Evolutionary conservation across 2,888 invertebrate genomes (phyloP).

Genomic region (Steromphala cineraria): DNA sequence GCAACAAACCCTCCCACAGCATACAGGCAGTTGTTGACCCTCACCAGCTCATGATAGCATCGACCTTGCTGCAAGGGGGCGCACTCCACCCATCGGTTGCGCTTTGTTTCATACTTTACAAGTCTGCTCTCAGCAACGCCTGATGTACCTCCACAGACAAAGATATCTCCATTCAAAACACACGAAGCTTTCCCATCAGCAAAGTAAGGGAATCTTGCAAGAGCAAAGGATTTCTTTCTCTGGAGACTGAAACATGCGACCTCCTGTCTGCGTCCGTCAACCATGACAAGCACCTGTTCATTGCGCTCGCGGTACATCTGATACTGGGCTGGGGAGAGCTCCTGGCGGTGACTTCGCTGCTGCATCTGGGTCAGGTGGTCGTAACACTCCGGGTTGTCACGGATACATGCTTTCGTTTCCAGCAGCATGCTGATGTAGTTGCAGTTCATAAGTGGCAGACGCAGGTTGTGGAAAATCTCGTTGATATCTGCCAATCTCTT

Average conservation of each 20-base stretch:
- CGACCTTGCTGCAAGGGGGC: slow-evolving; percentile 33
- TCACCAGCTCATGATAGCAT: slow-evolving; percentile 39
- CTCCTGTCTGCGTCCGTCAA: slow-evolving; percentile 43
- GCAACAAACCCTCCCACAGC: slow-evolving; percentile 38
- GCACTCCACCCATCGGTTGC: slow-evolving; percentile 41
- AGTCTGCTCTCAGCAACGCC: slow-evolving; percentile 34
- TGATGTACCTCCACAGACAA: slow-evolving; percentile 43
- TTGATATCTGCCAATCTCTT: slow-evolving; percentile 76
- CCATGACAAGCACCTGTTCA: slow-evolving; percentile 44
- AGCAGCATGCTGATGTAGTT: slow-evolving; percentile 25
- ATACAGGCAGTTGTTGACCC: slow-evolving; percentile 33
- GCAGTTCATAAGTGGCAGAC: slow-evolving; percentile 69
- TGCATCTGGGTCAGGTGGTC: slow-evolving; percentile 16
- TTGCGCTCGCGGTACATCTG: slow-evolving; percentile 28
- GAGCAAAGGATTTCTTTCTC: slow-evolving; percentile 39
- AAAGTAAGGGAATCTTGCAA: slow-evolving; percentile 46
- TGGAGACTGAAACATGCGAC: slow-evolving; percentile 42
- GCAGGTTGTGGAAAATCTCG: slow-evolving; percentile 75
- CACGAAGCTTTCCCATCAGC: slow-evolving; percentile 48
- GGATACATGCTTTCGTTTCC: slow-evolving; percentile 18
- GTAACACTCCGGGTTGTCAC: slow-evolving; percentile 25
- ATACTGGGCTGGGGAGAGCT: background rate
- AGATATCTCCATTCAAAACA: slow-evolving; percentile 39
- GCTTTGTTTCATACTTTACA: slow-evolving; percentile 37
- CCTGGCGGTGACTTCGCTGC: slow-evolving; percentile 10